These are phyloP conservation scores for Poliocrania exsul DNA, from an alignment of 2,797 vertebrate species.

Conservation along the genomic window DNA sequence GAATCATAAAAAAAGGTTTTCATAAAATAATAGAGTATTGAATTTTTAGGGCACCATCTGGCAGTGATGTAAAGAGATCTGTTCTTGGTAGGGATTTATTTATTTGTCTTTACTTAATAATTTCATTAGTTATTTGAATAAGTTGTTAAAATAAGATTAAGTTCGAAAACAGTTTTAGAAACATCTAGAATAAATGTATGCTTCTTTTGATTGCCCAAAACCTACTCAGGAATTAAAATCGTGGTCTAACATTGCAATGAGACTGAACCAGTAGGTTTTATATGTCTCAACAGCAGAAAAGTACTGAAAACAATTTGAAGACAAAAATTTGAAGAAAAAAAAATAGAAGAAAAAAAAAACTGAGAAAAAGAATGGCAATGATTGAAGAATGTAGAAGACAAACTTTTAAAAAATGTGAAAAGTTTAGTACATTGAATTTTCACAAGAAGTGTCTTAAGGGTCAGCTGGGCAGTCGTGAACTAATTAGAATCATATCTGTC, in stretches of 20 bases:
- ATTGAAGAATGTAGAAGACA: neutral
- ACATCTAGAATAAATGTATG: neutral
- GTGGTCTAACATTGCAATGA: neutral
- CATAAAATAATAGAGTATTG: constrained; percentile 2
- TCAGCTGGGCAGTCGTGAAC: neutral
- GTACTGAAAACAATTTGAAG: neutral
- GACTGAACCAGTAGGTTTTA: neutral
- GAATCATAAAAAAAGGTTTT: constrained; percentile 41
- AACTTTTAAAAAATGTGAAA: neutral
- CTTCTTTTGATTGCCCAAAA: neutral
- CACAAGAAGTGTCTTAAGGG: neutral
- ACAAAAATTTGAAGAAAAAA: too few species aligned
- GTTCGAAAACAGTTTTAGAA: neutral
- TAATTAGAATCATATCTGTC: neutral
- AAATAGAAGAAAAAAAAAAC: neutral
- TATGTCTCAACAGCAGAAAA: neutral
- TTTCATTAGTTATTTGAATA: neutral
- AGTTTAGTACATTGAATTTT: neutral
- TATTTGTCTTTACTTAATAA: constrained; percentile 13
- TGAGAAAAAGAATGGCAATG: neutral
- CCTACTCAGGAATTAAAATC: neutral
- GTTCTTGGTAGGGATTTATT: neutral
- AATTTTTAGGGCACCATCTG: constrained; percentile 38
- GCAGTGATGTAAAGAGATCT: neutral
- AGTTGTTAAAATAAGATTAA: neutral